These are phyloP conservation scores for Gobio occitaniae DNA, from an alignment of 2,797 vertebrate genomes.

Conservation along the genomic window DNA sequence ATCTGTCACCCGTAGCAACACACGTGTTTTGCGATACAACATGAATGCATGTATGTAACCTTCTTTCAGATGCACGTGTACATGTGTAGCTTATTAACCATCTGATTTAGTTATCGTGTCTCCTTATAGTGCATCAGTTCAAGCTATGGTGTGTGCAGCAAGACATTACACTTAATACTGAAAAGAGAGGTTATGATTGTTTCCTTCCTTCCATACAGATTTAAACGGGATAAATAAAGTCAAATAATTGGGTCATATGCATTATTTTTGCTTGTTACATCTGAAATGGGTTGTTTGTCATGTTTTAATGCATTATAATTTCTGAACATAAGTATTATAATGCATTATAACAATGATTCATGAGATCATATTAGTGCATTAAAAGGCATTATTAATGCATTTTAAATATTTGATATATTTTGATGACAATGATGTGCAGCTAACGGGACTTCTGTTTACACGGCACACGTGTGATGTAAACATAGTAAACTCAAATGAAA, in stretches of 20 bases:
- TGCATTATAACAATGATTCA: too few relatives aligned
- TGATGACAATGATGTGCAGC: too few relatives aligned
- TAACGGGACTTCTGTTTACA: background rate
- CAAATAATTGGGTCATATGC: background rate
- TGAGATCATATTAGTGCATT: too few relatives aligned
- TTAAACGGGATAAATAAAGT: background rate
- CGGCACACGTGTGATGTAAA: background rate
- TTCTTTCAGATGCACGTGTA: background rate
- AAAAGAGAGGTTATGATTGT: background rate
- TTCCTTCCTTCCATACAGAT: background rate
- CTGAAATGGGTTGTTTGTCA: too few relatives aligned
- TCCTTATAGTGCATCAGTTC: background rate
- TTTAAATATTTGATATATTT: too few relatives aligned
- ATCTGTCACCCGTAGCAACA: background rate
- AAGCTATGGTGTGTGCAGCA: background rate
- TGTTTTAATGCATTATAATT: too few relatives aligned
- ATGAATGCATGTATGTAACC: background rate
- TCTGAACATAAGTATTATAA: too few relatives aligned
- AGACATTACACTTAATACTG: background rate
- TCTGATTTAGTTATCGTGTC: background rate
- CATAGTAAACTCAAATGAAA: background rate
- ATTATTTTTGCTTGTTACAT: too few relatives aligned
- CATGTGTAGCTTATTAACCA: background rate
- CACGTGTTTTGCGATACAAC: background rate
- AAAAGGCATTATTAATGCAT: too few relatives aligned